Conservation (phyloP, 2,113 vertebrate species). For the Phalacrocorax brasilianus region DNA sequence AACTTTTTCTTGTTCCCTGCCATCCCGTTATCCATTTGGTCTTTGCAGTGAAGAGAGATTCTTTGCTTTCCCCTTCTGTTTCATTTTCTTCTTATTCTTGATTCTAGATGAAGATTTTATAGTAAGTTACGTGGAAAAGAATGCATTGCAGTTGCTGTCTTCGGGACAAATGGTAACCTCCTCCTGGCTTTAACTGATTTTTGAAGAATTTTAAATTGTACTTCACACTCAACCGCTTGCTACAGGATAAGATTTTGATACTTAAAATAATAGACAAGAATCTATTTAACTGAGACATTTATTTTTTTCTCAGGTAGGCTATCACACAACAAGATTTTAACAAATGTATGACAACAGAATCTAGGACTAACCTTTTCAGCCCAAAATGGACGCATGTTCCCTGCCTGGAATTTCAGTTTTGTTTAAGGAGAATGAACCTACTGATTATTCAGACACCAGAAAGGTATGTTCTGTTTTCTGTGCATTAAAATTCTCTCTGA, state of each 20-base stretch:
- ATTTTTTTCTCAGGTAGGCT: neutral
- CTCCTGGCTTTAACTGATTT: neutral
- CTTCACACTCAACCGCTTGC: neutral
- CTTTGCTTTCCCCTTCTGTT: neutral
- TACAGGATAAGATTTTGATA: neutral
- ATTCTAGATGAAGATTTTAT: neutral
- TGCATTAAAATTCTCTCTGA: neutral
- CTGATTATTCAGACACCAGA: neutral
- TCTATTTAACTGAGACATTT: neutral
- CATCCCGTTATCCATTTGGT: fast-evolving
- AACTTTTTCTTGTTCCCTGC: neutral
- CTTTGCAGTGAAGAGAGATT: neutral
- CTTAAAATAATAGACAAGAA: neutral
- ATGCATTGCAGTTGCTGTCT: neutral
- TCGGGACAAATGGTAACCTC: neutral
- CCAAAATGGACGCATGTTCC: neutral
- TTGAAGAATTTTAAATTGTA: neutral
- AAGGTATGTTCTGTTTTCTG: neutral
- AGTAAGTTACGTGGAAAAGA: neutral
- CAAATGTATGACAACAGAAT: neutral
- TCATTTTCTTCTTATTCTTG: neutral
- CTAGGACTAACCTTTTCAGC: neutral
- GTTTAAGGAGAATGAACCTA: neutral
- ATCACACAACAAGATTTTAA: neutral
- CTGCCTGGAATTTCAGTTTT: neutral